Conservation (phyloP, 2,888 invertebrate species). For the Luffia ferchaultella region DNA sequence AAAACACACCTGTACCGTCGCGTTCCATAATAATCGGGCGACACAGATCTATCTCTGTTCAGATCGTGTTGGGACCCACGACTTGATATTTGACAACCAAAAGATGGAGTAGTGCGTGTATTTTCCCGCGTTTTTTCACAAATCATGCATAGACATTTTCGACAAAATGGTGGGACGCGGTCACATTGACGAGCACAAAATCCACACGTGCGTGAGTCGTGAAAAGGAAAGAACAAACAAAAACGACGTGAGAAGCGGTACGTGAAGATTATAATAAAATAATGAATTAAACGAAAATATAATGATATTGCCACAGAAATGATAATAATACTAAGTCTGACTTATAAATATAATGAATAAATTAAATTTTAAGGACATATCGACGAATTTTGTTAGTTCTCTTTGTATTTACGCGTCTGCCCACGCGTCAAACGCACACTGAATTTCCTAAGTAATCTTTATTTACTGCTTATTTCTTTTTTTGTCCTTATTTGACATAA, state of each 20-base stretch:
- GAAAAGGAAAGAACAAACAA: constrained; percentile 26
- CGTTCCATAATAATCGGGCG: constrained; percentile 76
- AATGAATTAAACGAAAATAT: too few relatives aligned
- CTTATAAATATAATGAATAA: too few relatives aligned
- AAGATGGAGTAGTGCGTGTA: background rate
- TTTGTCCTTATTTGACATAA: too few relatives aligned
- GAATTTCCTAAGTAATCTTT: too few relatives aligned
- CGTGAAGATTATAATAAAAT: too few relatives aligned
- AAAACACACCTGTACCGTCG: constrained; percentile 80
- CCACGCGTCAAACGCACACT: too few relatives aligned
- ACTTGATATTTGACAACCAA: constrained; percentile 35
- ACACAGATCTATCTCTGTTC: constrained; percentile 70
- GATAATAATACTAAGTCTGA: too few relatives aligned
- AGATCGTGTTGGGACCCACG: constrained; percentile 81
- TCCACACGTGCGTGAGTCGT: background rate
- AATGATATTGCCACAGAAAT: too few relatives aligned
- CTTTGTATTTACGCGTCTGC: too few relatives aligned
- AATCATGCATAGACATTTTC: constrained; percentile 59
- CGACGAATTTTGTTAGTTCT: too few relatives aligned
- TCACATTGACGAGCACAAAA: constrained; percentile 4
- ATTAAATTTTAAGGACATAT: too few relatives aligned
- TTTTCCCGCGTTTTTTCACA: constrained; percentile 17
- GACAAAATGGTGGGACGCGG: constrained; percentile 37
- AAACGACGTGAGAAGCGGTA: constrained; percentile 22
- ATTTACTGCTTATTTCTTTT: too few relatives aligned